Evolutionary conservation across 2,888 invertebrate species (phyloP), one percentile per base, ranked within the genome.

Genomic region (Odontocerum albicorne): DNA sequence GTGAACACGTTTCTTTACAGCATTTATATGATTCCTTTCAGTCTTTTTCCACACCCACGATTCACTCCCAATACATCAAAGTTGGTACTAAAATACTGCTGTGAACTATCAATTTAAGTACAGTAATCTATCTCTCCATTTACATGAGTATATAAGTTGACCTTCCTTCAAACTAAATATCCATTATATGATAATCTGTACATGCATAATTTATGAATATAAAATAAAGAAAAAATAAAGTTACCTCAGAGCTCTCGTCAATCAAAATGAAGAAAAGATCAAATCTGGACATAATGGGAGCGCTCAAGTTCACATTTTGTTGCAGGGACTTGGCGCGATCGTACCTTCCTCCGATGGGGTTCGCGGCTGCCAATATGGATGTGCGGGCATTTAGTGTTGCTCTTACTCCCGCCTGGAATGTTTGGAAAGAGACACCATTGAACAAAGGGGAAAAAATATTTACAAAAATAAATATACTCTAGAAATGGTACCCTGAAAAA

Each of bases 201-300:
- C n/a, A n/a, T n/a, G n/a, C n/a, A n/a, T n/a, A n/a, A n/a, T n/a
- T n/a, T n/a, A n/a, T n/a, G n/a, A n/a, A n/a, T n/a, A n/a, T n/a
- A n/a, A n/a, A n/a, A n/a, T n/a, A n/a, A n/a, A n/a, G n/a, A 22
- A 22, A 27, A 16, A 33, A 44, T 36, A 13, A 17, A 61, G 57
- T 59, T 62, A 82, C 87, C 74, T 94, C 93, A 69, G 92, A 93
- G 67, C 94, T 93, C 70, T 99, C 98, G 69, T 99, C 99, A 1
- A 98, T 91, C 1, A 99, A 80, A 63, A 99, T 94, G 74, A 99
- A 99, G 77, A 99, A 99, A 12, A 99, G 77, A 74, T 99, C 99
- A 72, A 99, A 99, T 63, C 99, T 84, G 0, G 98, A 98, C 97
- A 99, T 97, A 66, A 99, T 96, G 0, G 99, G 98, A 0, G 98